phyloP scores from a whole-genome alignment of 2,888 invertebrate species.

The Tethea ocularis region DNA sequence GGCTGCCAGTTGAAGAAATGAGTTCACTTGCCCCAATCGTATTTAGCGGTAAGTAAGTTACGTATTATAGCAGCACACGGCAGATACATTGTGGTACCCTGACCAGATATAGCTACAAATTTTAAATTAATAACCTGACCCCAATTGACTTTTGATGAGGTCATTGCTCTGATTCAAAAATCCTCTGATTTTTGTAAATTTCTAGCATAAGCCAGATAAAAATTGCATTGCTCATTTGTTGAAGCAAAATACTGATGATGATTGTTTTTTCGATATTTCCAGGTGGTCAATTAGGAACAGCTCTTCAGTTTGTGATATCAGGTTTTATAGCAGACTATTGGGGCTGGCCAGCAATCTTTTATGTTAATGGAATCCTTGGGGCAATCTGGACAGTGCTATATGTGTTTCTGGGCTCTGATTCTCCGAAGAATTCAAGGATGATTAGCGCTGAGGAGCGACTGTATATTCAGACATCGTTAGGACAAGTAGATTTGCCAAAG shows the following conservation, averaged over 20 bases:
- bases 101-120: too few relatives aligned
- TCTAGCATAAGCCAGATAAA: too few relatives aligned
- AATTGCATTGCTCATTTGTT: too few relatives aligned
- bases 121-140: too few relatives aligned
- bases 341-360: conserved; percentile 89
- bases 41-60: too few relatives aligned
- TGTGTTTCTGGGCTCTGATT: conserved; percentile 85
- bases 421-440: conserved; percentile 82
- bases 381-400: conserved; percentile 82
- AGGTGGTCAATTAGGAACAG: conserved; percentile 84
- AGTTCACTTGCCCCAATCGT: not conserved
- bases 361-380: conserved; percentile 81
- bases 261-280: conserved; percentile 20
- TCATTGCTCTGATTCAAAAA: too few relatives aligned
- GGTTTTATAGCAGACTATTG: conserved; percentile 63
- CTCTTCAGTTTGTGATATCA: conserved; percentile 80
- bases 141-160: too few relatives aligned
- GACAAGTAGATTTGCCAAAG: conserved; percentile 55
- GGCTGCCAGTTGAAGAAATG: conserved; percentile 86
- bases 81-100: too few relatives aligned
- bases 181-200: too few relatives aligned
- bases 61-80: too few relatives aligned
- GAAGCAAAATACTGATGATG: too few relatives aligned
- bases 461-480: conserved; percentile 85
- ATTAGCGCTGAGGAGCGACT: conserved; percentile 86